Conservation (phyloP, 2,888 invertebrate species). For the Drosophila quinaria region DNA sequence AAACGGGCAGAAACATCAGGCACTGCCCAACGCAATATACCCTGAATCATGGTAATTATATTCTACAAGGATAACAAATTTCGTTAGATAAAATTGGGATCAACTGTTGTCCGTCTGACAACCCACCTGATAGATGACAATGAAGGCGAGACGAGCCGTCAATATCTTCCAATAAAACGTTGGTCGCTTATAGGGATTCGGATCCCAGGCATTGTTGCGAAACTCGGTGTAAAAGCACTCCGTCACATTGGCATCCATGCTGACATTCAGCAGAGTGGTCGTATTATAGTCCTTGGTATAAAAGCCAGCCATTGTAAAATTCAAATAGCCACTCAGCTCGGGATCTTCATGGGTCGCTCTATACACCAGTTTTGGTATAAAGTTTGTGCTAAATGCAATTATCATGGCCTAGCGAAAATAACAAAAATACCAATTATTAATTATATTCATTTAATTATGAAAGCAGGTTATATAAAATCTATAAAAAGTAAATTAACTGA, state of each 20-base stretch:
- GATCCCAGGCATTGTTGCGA: conserved; percentile 87
- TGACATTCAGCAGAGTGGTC: conserved; percentile 72
- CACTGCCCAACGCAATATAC: conserved; percentile 91
- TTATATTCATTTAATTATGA: not conserved
- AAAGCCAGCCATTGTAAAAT: conserved; percentile 90
- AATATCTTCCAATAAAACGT: conserved; percentile 91
- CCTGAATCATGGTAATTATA: conserved; percentile 90
- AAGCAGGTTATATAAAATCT: not conserved
- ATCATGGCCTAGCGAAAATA: conserved; percentile 89
- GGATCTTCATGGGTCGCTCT: conserved; percentile 84
- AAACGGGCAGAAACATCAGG: conserved; percentile 91
- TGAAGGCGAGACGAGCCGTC: conserved; percentile 90
- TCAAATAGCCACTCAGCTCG: conserved; percentile 89
- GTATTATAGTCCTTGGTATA: conserved; percentile 88
- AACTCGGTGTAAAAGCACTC: conserved; percentile 90
- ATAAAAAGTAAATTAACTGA: not conserved
- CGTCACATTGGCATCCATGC: conserved; percentile 83
- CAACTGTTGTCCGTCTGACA: not conserved
- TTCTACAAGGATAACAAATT: conserved; percentile 87
- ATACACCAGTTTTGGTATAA: conserved; percentile 92
- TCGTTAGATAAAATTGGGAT: conserved; percentile 9
- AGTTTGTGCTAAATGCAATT: conserved; percentile 94
- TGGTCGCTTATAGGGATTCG: conserved; percentile 88
- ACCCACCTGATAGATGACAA: conserved; percentile 89
- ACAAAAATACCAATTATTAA: not conserved